phyloP scores from a whole-genome alignment of 2,888 invertebrate genomes.

The Ecliptopera silaceata region DNA sequence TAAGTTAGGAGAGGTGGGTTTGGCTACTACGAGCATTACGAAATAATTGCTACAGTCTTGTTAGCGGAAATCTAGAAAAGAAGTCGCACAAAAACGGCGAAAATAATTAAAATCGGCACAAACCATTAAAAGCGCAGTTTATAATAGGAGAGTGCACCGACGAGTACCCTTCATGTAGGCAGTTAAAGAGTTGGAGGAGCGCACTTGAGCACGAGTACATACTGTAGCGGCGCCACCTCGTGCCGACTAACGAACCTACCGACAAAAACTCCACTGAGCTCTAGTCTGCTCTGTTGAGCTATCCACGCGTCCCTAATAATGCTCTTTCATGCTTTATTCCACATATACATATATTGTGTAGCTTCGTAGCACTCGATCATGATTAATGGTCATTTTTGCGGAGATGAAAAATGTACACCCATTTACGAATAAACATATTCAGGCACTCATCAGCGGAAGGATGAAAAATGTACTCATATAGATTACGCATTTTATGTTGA shows the following conservation, averaged over 20 bases:
- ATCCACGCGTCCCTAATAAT: slow-evolving; percentile 39
- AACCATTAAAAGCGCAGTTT: slow-evolving; percentile 82
- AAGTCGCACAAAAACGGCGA: slow-evolving; percentile 61
- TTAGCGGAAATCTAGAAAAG: slow-evolving; percentile 37
- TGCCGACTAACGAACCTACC: slow-evolving; percentile 76
- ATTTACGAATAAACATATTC: slow-evolving; percentile 1
- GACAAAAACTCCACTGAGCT: slow-evolving; percentile 67
- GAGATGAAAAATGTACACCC: not conserved
- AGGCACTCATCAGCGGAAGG: slow-evolving; percentile 3
- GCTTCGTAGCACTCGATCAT: slow-evolving; percentile 40
- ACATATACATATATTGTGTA: slow-evolving; percentile 50
- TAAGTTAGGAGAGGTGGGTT: not conserved
- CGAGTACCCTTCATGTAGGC: slow-evolving; percentile 81
- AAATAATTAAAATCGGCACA: slow-evolving; percentile 79
- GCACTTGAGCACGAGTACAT: slow-evolving; percentile 75
- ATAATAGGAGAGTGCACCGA: slow-evolving; percentile 79
- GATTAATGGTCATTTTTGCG: slow-evolving; percentile 12
- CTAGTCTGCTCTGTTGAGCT: slow-evolving; percentile 47
- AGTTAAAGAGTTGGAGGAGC: slow-evolving; percentile 82
- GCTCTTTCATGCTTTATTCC: slow-evolving; percentile 48
- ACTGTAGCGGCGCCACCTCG: slow-evolving; percentile 76
- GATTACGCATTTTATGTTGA: slow-evolving; percentile 16
- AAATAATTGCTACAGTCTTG: slow-evolving; percentile 27
- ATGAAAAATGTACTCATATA: slow-evolving; percentile 20
- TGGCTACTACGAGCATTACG: slow-evolving; percentile 13